These are phyloP conservation scores for Ispidina picta DNA, from an alignment of 2,797 vertebrate species.

Conservation along the genomic window DNA sequence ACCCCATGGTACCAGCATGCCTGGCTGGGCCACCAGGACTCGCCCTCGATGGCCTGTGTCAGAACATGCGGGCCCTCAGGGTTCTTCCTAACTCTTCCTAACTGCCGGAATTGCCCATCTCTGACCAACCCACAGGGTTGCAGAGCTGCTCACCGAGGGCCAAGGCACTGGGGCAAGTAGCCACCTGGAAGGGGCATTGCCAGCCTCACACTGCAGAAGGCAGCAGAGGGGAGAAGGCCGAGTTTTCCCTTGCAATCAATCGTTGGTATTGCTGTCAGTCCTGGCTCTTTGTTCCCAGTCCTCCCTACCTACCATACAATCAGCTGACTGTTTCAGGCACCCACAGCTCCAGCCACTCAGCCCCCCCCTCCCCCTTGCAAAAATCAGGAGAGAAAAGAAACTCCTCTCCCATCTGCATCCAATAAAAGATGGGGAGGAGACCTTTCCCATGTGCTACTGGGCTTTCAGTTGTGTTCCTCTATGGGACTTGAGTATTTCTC, in stretches of 20 bases:
- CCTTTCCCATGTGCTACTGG: background rate
- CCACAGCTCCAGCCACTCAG: background rate
- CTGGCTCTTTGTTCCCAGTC: conserved; percentile 48
- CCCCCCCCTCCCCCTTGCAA: conserved; percentile 59
- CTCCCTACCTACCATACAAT: conserved; percentile 43
- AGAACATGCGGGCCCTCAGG: background rate
- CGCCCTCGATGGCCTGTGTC: background rate
- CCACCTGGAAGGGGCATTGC: background rate
- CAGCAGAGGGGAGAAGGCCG: background rate
- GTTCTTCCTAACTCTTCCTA: background rate
- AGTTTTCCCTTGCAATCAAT: background rate
- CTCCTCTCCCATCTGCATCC: conserved; percentile 1
- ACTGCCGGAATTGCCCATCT: background rate
- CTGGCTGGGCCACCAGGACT: accelerated
- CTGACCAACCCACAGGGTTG: background rate
- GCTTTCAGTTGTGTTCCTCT: background rate
- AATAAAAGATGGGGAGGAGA: conserved; percentile 34
- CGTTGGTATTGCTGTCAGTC: background rate
- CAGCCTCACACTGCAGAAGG: background rate
- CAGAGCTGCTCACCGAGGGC: background rate
- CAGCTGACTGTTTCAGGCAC: conserved; percentile 14
- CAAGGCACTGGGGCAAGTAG: background rate
- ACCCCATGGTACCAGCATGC: accelerated
- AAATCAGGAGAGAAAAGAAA: conserved; percentile 53
- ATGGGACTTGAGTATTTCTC: background rate